Evolutionary conservation across 2,113 vertebrate genomes (phyloP), one percentile per base, ranked within the genome.

Genomic region (Verasper variegatus): DNA sequence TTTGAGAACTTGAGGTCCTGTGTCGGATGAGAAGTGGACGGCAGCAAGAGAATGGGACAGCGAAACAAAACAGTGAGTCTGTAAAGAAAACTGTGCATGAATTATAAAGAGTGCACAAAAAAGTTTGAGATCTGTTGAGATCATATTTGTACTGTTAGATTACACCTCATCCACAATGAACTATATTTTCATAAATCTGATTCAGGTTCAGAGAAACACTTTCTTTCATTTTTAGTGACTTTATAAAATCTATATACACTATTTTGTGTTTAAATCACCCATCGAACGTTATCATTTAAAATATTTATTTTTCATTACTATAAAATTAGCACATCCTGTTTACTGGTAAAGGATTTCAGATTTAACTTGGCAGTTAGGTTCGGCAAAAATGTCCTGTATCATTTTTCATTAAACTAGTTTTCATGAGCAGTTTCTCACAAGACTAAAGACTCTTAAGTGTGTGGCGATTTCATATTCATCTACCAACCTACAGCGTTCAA

Each of bases 401-500:
- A 23, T 35, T 59, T 58, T 2, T 69, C 13, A 63, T 15, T 35
- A 31, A 59, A 24, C 9, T 52, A 14, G 21, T 42, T 45, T 51
- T 45, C 23, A 71, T 35, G 37, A 56, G 61, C 21, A 49, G 56
- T 62, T 57, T 40, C 10, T 35, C 27, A 40, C 0, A 56, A 40
- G 23, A 63, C n/a, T 68, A 10, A 71, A 42, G n/a, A 61, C 47
- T 74, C 3, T 27, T 24, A 59, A 0, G 3, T 72, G 35, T 65
- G 26, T 5, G 35, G 47, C n/a, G 54, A 31, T 68, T 60, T 27
- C 12, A 65, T 40, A 49, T 64, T 69, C 63, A 74, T 70, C 5
- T 45, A 12, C 62, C 17, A 40, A 76, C 52, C 68, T 1, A 42
- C 45, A 56, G 24, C 47, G 51, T 78, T 61, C 52, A 71, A 57